phyloP scores from a whole-genome alignment of 2,113 vertebrate species.

The Tachysurus fulvidraco region DNA sequence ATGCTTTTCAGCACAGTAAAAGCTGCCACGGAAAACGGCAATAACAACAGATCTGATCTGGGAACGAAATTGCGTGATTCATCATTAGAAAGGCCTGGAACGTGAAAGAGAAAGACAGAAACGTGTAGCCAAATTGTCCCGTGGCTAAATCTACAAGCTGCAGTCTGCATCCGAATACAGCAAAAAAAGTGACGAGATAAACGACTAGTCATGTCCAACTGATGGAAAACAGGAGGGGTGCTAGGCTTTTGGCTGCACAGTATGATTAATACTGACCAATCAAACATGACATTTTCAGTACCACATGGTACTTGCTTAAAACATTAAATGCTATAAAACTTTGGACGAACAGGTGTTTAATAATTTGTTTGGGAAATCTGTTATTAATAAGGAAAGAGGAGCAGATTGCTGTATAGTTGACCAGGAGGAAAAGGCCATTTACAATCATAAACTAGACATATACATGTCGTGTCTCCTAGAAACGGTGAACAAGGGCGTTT shows the following conservation, averaged over 20 bases:
- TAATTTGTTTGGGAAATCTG: neutral
- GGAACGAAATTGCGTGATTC: slow-evolving; percentile 32
- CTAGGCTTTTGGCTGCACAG: neutral
- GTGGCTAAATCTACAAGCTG: slow-evolving; percentile 31
- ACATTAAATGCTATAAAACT: neutral
- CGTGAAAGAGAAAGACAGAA: slow-evolving; percentile 1
- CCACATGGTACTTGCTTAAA: neutral
- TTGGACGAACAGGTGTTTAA: neutral
- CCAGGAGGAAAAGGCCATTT: neutral
- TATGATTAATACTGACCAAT: neutral
- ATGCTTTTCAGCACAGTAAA: slow-evolving; percentile 25
- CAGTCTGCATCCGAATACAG: slow-evolving; percentile 5
- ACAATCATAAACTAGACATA: neutral
- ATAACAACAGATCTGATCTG: slow-evolving; percentile 20
- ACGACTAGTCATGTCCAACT: slow-evolving; percentile 8
- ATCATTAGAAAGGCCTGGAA: slow-evolving; percentile 37
- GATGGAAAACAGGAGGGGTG: slow-evolving; percentile 12
- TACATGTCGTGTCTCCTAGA: slow-evolving; percentile 22
- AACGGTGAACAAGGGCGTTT: slow-evolving; percentile 28
- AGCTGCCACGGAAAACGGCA: slow-evolving; percentile 14
- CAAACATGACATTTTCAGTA: neutral
- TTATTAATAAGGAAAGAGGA: neutral
- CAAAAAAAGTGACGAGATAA: slow-evolving; percentile 19
- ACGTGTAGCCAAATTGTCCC: slow-evolving; percentile 19
- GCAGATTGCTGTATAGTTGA: neutral